Evolutionary conservation across 2,113 vertebrate species (phyloP).

Genomic region (Stegostoma tigrinum): DNA sequence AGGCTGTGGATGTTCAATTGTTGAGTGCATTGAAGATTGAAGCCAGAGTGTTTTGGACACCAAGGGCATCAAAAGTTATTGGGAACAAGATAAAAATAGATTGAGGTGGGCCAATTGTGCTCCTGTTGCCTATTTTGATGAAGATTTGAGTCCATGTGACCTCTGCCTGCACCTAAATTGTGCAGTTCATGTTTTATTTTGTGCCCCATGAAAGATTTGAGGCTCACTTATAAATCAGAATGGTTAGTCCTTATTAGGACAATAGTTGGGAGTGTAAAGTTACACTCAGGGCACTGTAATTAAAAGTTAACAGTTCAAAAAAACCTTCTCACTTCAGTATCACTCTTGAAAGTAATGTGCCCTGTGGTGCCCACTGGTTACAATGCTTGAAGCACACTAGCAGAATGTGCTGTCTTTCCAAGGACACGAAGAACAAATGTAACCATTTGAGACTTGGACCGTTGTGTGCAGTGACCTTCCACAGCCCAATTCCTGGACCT

Average conservation of each 20-base stretch:
- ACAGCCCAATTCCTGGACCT: too few relatives aligned
- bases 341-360: too few relatives aligned
- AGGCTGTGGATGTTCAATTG: not conserved
- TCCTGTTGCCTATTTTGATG: not conserved
- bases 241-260: not conserved
- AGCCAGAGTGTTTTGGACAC: not conserved
- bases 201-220: not conserved
- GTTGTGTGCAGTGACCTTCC: too few relatives aligned
- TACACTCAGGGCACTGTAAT: too few relatives aligned
- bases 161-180: not conserved
- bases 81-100: not conserved
- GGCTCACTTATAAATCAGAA: not conserved
- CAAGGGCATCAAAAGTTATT: not conserved
- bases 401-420: too few relatives aligned
- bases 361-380: too few relatives aligned
- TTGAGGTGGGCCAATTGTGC: not conserved
- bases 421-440: too few relatives aligned
- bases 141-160: not conserved
- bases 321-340: too few relatives aligned
- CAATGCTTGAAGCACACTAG: too few relatives aligned
- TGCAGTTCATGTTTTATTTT: not conserved
- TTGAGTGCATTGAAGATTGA: not conserved
- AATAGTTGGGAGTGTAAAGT: not conserved
- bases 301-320: too few relatives aligned
- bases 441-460: too few relatives aligned